Evolutionary conservation across 2,113 vertebrate species (phyloP).

Genomic region (Acinonyx jubatus): DNA sequence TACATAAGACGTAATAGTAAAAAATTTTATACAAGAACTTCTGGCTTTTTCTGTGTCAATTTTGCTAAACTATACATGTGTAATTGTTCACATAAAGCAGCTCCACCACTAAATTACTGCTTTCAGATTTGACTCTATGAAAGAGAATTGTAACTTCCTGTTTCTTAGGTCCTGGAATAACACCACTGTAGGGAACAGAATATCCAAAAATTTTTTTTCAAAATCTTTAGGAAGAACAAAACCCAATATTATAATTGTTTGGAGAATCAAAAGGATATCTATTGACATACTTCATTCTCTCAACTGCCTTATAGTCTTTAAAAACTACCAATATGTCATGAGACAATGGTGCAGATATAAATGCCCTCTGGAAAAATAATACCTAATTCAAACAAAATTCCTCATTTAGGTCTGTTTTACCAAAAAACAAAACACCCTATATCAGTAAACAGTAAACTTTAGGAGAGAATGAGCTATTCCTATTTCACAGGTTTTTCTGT

Average conservation of each 20-base stretch:
- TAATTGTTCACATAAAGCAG: conserved; percentile 58
- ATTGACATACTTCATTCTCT: conserved; percentile 2
- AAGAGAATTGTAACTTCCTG: neutral
- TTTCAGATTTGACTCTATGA: conserved; percentile 52
- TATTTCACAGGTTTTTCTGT: neutral
- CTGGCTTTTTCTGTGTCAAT: conserved; percentile 53
- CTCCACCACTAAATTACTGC: conserved; percentile 10
- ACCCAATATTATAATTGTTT: conserved; percentile 47
- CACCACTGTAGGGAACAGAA: neutral
- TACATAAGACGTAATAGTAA: conserved; percentile 41
- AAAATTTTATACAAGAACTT: conserved; percentile 47
- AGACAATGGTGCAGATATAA: neutral
- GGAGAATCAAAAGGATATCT: conserved; percentile 5
- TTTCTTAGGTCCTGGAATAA: conserved; percentile 41
- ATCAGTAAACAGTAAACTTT: conserved; percentile 15
- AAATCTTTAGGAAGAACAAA: conserved; percentile 42
- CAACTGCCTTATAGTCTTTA: conserved; percentile 10
- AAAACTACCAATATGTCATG: conserved; percentile 34
- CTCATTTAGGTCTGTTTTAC: conserved; percentile 48
- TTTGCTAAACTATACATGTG: conserved; percentile 42
- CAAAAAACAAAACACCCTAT: conserved; percentile 44
- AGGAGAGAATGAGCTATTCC: conserved; percentile 1
- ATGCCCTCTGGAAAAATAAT: conserved; percentile 30
- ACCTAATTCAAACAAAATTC: conserved; percentile 25
- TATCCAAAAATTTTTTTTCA: conserved; percentile 6